phyloP scores from a whole-genome alignment of 2,113 vertebrate species.

The Neodontobutis hainanensis region DNA sequence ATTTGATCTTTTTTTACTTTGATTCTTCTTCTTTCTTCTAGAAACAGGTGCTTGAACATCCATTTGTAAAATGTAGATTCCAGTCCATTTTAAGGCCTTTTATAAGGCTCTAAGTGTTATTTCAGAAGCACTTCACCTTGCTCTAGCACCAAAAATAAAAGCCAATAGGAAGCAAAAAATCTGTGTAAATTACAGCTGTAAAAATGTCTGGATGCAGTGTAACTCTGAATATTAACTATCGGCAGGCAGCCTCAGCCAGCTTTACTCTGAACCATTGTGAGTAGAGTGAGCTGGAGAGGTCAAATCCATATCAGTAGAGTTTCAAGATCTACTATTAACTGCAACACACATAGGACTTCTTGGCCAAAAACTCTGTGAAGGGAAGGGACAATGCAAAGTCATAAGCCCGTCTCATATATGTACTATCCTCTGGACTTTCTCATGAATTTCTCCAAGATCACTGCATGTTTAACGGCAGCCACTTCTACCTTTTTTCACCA shows the following conservation, averaged over 20 bases:
- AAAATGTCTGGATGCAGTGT: slow-evolving; percentile 37
- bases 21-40: too few relatives aligned
- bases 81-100: slow-evolving; percentile 27
- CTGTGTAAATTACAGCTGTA: slow-evolving; percentile 38
- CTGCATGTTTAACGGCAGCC: too few relatives aligned
- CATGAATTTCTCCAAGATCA: too few relatives aligned
- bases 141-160: slow-evolving; percentile 28
- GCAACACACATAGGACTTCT: neutral
- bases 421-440: too few relatives aligned
- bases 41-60: slow-evolving; percentile 18
- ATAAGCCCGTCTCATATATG: too few relatives aligned
- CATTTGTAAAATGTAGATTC: slow-evolving; percentile 17
- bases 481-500: too few relatives aligned
- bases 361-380: slow-evolving; percentile 16
- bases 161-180: slow-evolving; percentile 30
- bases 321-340: slow-evolving; percentile 54
- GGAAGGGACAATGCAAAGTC: too few relatives aligned
- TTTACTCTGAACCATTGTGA: slow-evolving; percentile 23
- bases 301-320: slow-evolving; percentile 26
- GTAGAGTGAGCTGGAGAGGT: neutral
- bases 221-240: slow-evolving; percentile 30
- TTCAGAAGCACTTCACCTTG: slow-evolving; percentile 17
- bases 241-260: slow-evolving; percentile 14
- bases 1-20: neutral
- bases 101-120: slow-evolving; percentile 32